phyloP scores from a whole-genome alignment of 2,113 vertebrate species.

The Cairina moschata region DNA sequence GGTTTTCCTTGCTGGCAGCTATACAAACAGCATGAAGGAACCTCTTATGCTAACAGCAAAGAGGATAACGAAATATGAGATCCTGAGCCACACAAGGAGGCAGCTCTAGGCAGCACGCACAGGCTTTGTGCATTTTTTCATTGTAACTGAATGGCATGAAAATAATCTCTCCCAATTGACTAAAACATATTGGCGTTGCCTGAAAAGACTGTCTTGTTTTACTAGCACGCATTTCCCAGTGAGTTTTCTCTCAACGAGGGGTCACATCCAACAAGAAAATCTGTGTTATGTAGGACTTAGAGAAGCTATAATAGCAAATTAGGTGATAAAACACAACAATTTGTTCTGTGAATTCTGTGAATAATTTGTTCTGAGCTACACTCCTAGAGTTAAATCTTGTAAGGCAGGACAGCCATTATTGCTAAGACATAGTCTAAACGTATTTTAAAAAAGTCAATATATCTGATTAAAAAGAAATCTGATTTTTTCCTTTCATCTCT shows the following conservation, averaged over 20 bases:
- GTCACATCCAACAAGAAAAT: neutral
- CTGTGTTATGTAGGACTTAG: neutral
- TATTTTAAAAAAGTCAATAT: neutral
- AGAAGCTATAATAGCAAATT: neutral
- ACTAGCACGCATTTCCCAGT: neutral
- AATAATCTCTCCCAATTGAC: neutral
- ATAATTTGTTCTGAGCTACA: neutral
- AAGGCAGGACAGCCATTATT: neutral
- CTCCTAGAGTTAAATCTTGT: neutral
- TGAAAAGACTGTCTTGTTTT: neutral
- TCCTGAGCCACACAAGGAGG: neutral
- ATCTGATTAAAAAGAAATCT: neutral
- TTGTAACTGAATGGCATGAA: neutral
- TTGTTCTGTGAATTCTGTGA: neutral
- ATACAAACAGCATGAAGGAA: neutral
- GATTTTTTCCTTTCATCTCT: neutral
- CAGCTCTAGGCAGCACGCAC: neutral
- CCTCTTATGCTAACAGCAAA: neutral
- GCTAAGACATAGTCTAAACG: neutral
- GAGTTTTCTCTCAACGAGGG: neutral
- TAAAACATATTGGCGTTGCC: neutral
- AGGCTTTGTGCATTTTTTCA: neutral
- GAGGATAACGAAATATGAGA: neutral
- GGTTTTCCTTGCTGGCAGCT: neutral
- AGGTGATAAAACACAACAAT: neutral